Evolutionary conservation across 2,113 vertebrate species (phyloP), one percentile per base, ranked within the genome.

Genomic region (Toxostoma redivivum): DNA sequence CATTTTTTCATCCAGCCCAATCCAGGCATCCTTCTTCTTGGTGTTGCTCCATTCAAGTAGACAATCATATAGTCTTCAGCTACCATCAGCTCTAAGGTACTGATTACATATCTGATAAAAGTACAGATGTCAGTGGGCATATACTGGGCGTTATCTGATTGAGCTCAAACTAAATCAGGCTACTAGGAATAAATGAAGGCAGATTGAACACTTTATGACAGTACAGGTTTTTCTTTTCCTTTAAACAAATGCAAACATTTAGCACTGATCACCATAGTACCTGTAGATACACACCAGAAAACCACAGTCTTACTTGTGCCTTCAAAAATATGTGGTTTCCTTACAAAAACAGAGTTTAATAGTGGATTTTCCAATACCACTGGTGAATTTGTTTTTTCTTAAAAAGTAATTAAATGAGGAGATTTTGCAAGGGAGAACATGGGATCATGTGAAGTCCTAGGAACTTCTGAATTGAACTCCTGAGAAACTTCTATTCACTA

Each of bases 31-130:
- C 98, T 99, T 89, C 99, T 98, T 79, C 98, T 98, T 65, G 99
- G 99, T 21, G 99, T 99, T 69, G 99, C 99, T 28, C 99, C 99
- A 77, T 99, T 99, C 97, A 99, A 97, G 94, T 99, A 99, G 66
- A 99, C 98, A 80, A 99, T 99, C 98, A 99, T 99, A 82, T 99
- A 99, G 92, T 99, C 99, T 88, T 99, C 99, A 64, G 99, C 99
- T 48, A 99, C 99, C 98, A 99, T 99, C 51, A 99, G 91, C 91
- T 99, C 99, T 97, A 99, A 97, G 23, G 99, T 99, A 85, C 99
- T 99, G 96, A 99, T 99, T 38, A 99, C 99, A 94, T 99, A 99
- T 77, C 99, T 99, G 95, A 74, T 67, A 80, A 92, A 88, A 93
- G 62, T 54, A 67, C 15, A 81, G 73, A 33, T 95, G 31, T 19